Base-by-base conservation (phyloP, 2,888 invertebrate genomes). In the Achlya flavicornis region DNA sequence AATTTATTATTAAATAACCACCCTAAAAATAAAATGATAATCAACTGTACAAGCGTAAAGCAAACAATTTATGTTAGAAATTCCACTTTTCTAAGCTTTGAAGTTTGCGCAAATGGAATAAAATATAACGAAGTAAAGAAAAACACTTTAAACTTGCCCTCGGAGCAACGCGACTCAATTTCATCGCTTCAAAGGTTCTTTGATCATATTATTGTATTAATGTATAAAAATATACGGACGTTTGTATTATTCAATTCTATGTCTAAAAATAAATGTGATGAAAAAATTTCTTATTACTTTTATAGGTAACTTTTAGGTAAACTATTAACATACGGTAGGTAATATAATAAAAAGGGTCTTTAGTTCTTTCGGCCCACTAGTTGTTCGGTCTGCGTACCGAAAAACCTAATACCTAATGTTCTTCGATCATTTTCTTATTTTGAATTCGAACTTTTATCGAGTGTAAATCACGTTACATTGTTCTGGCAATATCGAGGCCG, bases 81-180 rank as follows among this genome's bases (percentile, higher is more conserved):
- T 60, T 60, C 41, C 66, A 71, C 70, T 73, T 74, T 73, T 63
- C 64, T 69, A 76, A 70, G 69, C 78, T 81, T 81, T 77, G 78
- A 80, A 73, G 69, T 72, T 72, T 46, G 68, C 71, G 77, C 75
- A 80, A 84, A 84, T 81, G 73, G 77, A 84, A 83, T 85, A 81
- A 82, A 81, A 79, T 77, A 83, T 85, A 86, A 87, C 78, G 79
- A 85, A 81, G 81, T 81, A 74, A 78, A 76, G 76, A 80, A 78
- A 75, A 66, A 70, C 72, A 63, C 72, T 75, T 73, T 69, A 71
- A 41, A 81, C 76, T 74, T 83, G 68, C 66, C 64, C 68, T 66
- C 63, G 70, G 65, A 73, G 65, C 68, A 66, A 66, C 66, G 66
- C 71, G 74, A 78, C 76, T 81, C 78, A 75, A 76, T 83, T 80